Percentiles rank a stretch among this genome's conserved stretches.
These are phyloP conservation scores for human DNA, from an alignment of 2,113 vertebrate genomes.

Conservation along the genomic window GRCh38 chrX:10468001-10468500, in stretches of 20 bases:
- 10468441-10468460: not conserved
- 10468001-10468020: not conserved
- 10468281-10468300: not conserved
- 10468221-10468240: not conserved
- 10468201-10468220: not conserved
- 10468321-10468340: not conserved
- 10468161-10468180: not conserved
- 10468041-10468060: not conserved
- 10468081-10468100: not conserved
- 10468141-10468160: not conserved
- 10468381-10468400: not conserved
- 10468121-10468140: not conserved
- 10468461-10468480: not conserved
- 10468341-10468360: not conserved
- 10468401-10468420: not conserved
- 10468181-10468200: not conserved
- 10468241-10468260: not conserved
- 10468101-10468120: not conserved
- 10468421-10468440: not conserved
- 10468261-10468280: not conserved
- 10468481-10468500: constrained; percentile 23
- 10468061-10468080: not conserved
- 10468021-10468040: not conserved
- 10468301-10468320: not conserved
- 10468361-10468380: not conserved